Conservation (phyloP, 1,140 invertebrate genomes). For the Limonius californicus region DNA sequence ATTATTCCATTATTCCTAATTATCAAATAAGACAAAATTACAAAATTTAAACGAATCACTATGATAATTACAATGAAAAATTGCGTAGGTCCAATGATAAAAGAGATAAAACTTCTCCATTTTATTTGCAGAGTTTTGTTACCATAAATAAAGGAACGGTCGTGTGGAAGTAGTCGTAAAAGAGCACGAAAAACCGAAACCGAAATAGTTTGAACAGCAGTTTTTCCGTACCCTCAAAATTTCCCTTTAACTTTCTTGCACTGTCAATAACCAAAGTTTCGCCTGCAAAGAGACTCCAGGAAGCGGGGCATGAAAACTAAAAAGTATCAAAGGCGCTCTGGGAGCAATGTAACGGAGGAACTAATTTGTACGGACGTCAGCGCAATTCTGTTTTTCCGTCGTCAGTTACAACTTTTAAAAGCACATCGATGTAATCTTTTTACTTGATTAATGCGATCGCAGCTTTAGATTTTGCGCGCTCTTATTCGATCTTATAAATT, state of each 20-base stretch:
- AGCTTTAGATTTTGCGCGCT: slow-evolving; percentile 19
- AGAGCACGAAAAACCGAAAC: no score
- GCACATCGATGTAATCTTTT: slow-evolving; percentile 29
- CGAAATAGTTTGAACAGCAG: no score
- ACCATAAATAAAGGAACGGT: no score
- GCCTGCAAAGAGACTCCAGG: not conserved
- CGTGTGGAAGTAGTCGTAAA: no score
- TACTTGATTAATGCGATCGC: slow-evolving; percentile 28
- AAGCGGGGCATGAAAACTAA: slow-evolving; percentile 11
- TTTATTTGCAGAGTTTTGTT: no score
- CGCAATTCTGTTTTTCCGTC: slow-evolving; percentile 28
- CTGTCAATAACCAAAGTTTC: slow-evolving; percentile 7
- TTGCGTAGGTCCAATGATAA: no score
- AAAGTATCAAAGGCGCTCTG: slow-evolving; percentile 8
- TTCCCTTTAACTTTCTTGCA: not conserved
- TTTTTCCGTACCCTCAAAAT: not conserved
- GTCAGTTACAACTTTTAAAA: slow-evolving; percentile 28
- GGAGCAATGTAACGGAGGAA: slow-evolving; percentile 6
- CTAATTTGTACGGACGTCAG: slow-evolving; percentile 28
- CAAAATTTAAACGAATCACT: no score
- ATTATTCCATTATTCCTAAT: no score
- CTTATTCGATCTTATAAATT: slow-evolving; percentile 17
- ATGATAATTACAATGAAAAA: no score
- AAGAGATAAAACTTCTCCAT: no score
- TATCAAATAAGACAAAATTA: no score